Conservation (phyloP, 2,888 invertebrate species). For the Andrena fulva region DNA sequence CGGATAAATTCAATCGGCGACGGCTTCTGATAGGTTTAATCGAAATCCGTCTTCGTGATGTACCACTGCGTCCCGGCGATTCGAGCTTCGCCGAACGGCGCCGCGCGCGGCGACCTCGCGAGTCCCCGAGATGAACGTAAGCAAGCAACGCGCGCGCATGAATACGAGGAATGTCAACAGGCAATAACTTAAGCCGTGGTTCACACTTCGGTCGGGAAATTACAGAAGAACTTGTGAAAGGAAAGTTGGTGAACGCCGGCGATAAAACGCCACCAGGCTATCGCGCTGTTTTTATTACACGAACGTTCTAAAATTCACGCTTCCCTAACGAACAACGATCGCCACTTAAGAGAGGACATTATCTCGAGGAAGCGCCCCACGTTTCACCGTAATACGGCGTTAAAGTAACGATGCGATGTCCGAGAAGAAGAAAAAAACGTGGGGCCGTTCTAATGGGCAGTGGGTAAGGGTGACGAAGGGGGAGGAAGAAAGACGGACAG, state of each 20-base stretch:
- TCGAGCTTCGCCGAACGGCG: conserved; percentile 4
- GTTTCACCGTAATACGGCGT: conserved; percentile 43
- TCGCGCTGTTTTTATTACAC: conserved; percentile 27
- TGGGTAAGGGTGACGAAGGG: conserved; percentile 21
- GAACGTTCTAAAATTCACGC: conserved; percentile 62
- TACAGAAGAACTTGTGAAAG: neutral
- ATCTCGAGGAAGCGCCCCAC: conserved; percentile 50
- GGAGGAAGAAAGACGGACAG: conserved; percentile 31
- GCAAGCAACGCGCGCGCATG: neutral
- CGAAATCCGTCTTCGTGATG: conserved; percentile 18
- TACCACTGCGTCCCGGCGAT: neutral
- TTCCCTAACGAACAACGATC: conserved; percentile 59
- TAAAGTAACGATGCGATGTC: conserved; percentile 46
- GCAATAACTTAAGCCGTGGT: neutral
- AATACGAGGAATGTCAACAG: neutral
- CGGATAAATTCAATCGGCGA: conserved; percentile 34
- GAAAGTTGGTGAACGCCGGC: conserved; percentile 18
- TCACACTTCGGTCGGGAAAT: neutral
- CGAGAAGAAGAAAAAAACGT: conserved; percentile 46
- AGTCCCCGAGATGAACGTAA: neutral
- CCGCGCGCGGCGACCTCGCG: neutral
- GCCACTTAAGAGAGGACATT: conserved; percentile 61
- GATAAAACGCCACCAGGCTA: neutral
- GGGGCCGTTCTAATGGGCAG: conserved; percentile 60
- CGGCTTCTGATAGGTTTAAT: conserved; percentile 23